A percentile compares a stretch with the other conserved stretches of the same genome.
Evolutionary conservation across 2,888 invertebrate species (phyloP).

Genomic region (Sphaerophoria taeniata): DNA sequence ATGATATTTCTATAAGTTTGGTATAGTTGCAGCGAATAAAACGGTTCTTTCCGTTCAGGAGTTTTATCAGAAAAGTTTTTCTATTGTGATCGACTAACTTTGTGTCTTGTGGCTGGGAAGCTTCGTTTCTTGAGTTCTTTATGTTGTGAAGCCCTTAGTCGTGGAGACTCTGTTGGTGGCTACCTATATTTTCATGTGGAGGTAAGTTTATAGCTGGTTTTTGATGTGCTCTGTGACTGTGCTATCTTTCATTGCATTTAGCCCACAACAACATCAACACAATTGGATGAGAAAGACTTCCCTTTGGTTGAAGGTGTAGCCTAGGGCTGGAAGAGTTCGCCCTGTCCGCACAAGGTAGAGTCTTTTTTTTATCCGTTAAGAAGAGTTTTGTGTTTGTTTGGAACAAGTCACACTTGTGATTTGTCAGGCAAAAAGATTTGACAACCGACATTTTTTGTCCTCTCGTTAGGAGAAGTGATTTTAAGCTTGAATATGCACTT

Average conservation of each 20-base stretch:
- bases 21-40: slow-evolving; percentile 43
- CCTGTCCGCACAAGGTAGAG: slow-evolving; percentile 26
- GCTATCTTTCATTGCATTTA: slow-evolving; percentile 68
- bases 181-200: background rate
- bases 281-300: slow-evolving; percentile 27
- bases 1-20: background rate
- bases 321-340: slow-evolving; percentile 18
- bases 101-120: slow-evolving; percentile 66
- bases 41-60: slow-evolving; percentile 71
- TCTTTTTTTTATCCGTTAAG: slow-evolving; percentile 28
- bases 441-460: slow-evolving; percentile 32
- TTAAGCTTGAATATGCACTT: slow-evolving; percentile 42
- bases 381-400: slow-evolving; percentile 56
- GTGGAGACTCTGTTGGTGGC: slow-evolving; percentile 7
- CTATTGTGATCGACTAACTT: slow-evolving; percentile 73
- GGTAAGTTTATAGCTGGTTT: slow-evolving; percentile 3
- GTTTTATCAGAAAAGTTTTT: slow-evolving; percentile 74
- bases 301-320: slow-evolving; percentile 40
- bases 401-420: slow-evolving; percentile 69
- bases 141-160: slow-evolving; percentile 21
- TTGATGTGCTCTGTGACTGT: slow-evolving; percentile 27
- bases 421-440: slow-evolving; percentile 66
- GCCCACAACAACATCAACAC: slow-evolving; percentile 19
- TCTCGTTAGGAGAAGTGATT: slow-evolving; percentile 51
- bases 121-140: slow-evolving; percentile 49